Percentiles rank a stretch among this genome's conserved stretches.
Conservation (phyloP, 2,113 vertebrate species). For the Ancistrus triradiatus region DNA sequence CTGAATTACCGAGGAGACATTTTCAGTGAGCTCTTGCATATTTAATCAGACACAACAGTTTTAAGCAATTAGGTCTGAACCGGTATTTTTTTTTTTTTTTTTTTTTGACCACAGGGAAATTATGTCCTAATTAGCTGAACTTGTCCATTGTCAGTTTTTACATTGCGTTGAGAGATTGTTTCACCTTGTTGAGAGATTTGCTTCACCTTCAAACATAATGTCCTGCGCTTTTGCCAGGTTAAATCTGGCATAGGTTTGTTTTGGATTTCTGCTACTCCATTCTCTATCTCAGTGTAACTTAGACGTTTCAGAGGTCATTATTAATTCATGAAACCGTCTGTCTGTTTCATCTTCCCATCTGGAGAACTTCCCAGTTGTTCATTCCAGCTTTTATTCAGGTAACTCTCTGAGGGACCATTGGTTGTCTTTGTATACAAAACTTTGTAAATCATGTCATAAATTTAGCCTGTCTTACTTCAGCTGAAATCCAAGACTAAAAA, state of each 20-base stretch:
- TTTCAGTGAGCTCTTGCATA: constrained; percentile 14
- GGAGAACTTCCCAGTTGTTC: constrained; percentile 2
- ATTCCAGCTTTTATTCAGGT: constrained; percentile 4
- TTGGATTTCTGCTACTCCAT: not conserved
- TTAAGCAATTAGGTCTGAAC: constrained; percentile 34
- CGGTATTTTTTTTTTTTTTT: constrained; percentile 31
- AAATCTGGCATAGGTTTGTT: not conserved
- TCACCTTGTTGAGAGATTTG: not conserved
- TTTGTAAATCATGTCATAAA: too few species aligned
- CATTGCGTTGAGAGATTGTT: constrained; percentile 4
- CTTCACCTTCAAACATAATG: not conserved
- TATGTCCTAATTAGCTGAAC: constrained; percentile 31
- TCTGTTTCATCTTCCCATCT: constrained; percentile 1
- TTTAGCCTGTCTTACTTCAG: too few species aligned
- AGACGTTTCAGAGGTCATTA: constrained; percentile 21
- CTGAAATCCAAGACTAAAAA: too few species aligned
- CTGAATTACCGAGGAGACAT: constrained; percentile 17
- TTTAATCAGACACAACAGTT: constrained; percentile 41
- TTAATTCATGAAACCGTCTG: constrained; percentile 14
- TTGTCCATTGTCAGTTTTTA: constrained; percentile 28
- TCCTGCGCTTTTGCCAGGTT: not conserved
- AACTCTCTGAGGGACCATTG: not conserved
- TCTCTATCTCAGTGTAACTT: not conserved
- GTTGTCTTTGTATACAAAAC: not conserved
- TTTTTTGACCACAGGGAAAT: constrained; percentile 39